These are phyloP conservation scores for Onychorhynchus coronatus DNA, from an alignment of 2,113 vertebrate genomes.

Conservation along the genomic window DNA sequence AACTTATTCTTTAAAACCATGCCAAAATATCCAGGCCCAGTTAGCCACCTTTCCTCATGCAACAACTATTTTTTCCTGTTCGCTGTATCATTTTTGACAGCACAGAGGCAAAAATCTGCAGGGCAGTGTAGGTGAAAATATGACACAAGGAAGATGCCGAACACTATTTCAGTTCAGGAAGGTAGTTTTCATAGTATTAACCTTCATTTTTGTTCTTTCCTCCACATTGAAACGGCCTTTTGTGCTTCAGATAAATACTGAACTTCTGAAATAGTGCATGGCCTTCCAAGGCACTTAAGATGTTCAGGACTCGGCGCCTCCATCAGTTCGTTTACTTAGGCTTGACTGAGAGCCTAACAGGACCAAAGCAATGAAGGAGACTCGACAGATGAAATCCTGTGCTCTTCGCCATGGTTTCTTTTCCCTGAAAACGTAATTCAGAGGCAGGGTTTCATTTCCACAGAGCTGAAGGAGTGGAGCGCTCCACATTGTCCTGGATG, in stretches of 20 bases:
- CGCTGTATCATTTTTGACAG: neutral
- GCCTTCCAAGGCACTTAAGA: neutral
- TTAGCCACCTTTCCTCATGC: neutral
- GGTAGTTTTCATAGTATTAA: neutral
- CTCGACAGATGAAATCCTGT: neutral
- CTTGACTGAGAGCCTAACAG: neutral
- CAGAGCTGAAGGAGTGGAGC: neutral
- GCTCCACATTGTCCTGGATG: neutral
- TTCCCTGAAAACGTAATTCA: neutral
- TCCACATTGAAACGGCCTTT: neutral
- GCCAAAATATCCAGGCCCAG: neutral
- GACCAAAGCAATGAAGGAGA: neutral
- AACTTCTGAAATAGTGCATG: neutral
- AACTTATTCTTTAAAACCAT: neutral
- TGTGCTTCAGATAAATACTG: neutral
- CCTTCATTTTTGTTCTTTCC: neutral
- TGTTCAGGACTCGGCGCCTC: neutral
- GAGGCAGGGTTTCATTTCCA: neutral
- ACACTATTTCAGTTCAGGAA: neutral
- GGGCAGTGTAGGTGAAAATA: neutral
- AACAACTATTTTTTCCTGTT: neutral
- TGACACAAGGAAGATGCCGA: neutral
- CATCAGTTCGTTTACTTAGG: neutral
- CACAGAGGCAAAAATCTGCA: neutral
- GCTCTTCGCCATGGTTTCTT: neutral